Base-by-base conservation (phyloP, 1,140 invertebrate genomes). In the Drosophila bifasciata region DNA sequence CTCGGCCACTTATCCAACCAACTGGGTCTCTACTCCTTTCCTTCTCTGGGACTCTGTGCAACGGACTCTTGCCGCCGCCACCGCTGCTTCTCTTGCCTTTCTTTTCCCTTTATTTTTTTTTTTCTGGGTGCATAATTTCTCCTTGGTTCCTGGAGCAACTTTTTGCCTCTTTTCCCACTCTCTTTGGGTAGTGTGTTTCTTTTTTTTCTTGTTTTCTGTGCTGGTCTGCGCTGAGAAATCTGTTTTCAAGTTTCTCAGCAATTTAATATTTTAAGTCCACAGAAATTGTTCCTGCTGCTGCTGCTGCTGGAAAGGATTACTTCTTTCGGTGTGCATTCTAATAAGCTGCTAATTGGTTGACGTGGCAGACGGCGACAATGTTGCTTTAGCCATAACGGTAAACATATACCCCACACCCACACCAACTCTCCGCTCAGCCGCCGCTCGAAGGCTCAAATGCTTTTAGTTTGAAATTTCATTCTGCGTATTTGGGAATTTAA, bases 221-320 rank as follows among this genome's bases (percentile, higher is more conserved):
- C 28, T 70, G 19, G 2, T 2, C 55, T 79, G 8, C 62, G 78
- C 78, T 79, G 83, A 81, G 78, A 88, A 86, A 88, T 86, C 83
- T 88, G 78, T 88, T 83, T 83, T 83, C 68, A 88, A 88, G 84
- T 88, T 88, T 88, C 32, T 13, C 49, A 88, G 83, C 83, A 88
- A 88, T 88, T 88, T 88, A 88, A 88, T 88, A 88, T 88, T 88
- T 88, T 88, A 88, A 88, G 84, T 89, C 83, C 64, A 88, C 83
- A 88, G 80, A 88, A 36, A 36, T 7, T 25, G 11, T 36, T 36
- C 9, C 79, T 83, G 83, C 88, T 86, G 83, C 63, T 77, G 32
- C 79, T 83, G 83, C 88, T 86, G 83, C 63, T 77, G 84, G 59
- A 77, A 56, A 59, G 84, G 84, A 83, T 88, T 88, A 83, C 52